Evolutionary conservation across 2,888 invertebrate genomes (phyloP), one percentile per base, ranked within the genome.

Genomic region (Andrena flavipes): DNA sequence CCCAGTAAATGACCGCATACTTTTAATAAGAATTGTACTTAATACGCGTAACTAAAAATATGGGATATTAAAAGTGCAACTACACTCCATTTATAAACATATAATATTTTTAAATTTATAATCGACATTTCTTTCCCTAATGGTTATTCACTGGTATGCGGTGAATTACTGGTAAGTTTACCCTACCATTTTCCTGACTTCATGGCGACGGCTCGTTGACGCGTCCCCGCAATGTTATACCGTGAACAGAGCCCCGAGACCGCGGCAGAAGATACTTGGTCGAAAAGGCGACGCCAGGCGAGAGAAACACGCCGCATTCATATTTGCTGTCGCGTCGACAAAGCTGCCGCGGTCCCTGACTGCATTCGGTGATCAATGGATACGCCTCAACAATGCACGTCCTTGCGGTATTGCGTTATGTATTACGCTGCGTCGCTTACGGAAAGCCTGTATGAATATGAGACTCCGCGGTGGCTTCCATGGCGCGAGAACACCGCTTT

Each of bases 361-460:
- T 84, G 84, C 80, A 82, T 85, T 82, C 80, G 72, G 76, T 80
- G 88, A 89, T 85, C 85, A 89, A 89, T 89, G 88, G 79, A 82
- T 82, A 79, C 76, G 70, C 71, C 76, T 69, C 80, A 84, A 88
- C 89, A 86, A 89, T 88, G 71, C 80, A 80, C 84, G 86, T 84
- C 89, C 88, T 86, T 87, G 88, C 78, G 51, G 71, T 80, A 80
- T 84, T 84, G 69, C 79, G 80, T 82, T 85, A 80, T 86, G 84
- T 76, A 84, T 84, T 77, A 76, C 85, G 76, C 70, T 59, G 7
- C 48, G 48, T 23, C 33, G 48, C 35, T 49, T 65, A 42, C 30
- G 67, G 65, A 67, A 30, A 56, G 51, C 29, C 48, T 29, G 20
- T 29, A 33, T n/a, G 59, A 48, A 42, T 42, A 29, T 49, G n/a